Percentiles rank a stretch among this genome's conserved stretches.
These are phyloP conservation scores for Callinectes sapidus DNA, from an alignment of 2,888 invertebrate species.

Conservation along the genomic window DNA sequence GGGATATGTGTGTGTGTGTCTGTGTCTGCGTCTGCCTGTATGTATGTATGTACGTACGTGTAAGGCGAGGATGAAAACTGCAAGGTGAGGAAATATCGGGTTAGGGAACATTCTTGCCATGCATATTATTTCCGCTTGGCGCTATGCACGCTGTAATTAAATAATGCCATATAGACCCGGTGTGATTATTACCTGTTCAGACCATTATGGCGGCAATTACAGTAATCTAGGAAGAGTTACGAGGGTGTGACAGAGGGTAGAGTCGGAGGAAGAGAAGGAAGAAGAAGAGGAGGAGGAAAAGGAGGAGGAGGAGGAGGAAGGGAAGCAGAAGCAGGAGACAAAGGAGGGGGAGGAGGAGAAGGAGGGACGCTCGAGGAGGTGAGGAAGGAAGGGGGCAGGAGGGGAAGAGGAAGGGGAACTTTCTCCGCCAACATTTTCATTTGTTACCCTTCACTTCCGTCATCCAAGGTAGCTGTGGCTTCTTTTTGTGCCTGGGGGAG, in stretches of 20 bases:
- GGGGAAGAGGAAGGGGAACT: not conserved
- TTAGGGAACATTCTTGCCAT: not conserved
- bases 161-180: not conserved
- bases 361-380: not conserved
- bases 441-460: slow-evolving; percentile 41
- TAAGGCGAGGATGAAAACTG: not conserved
- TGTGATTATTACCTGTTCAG: not conserved
- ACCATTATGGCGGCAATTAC: not conserved
- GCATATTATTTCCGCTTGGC: not conserved
- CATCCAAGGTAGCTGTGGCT: slow-evolving; percentile 36
- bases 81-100: not conserved
- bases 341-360: not conserved
- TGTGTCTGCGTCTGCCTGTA: not conserved
- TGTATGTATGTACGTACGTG: not conserved
- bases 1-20: not conserved
- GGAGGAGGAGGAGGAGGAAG: not conserved
- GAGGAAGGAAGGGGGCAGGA: not conserved
- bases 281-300: not conserved
- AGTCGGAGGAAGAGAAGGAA: not conserved
- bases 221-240: not conserved
- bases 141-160: not conserved
- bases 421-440: slow-evolving; percentile 42
- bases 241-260: not conserved
- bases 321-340: not conserved
- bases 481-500: slow-evolving; percentile 39